Base-by-base conservation (phyloP, 2,797 vertebrate species). In the Coccyzus lansbergi region DNA sequence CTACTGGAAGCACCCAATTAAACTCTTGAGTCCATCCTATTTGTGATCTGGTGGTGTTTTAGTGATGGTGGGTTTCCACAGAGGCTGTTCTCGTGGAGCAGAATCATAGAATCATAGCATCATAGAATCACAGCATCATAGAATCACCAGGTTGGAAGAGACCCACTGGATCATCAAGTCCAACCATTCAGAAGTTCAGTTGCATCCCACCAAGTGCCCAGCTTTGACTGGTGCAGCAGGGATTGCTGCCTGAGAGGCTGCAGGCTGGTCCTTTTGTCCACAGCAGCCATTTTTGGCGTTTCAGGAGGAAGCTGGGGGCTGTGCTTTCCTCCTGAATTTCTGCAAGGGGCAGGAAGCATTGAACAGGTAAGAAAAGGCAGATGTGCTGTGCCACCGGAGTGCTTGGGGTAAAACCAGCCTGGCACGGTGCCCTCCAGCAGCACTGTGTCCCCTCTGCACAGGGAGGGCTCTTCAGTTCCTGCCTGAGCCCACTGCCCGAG, bases 1-100 rank as follows among this genome's bases (percentile, higher is more conserved):
- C 46, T 91, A 88, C 90, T 97, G 92, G 92, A 97, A 96, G 51
- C 64, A 82, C 51, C 67, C 18, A 2, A 96, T 96, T 96, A 97
- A 96, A 95, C 48, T 91, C 42, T 34, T 14, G 63, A 86, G 31
- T 92, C 86, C 40, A 83, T 93, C 63, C 59, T 82, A 22, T 65
- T 89, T 92, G 76, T 87, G 33, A 22, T 51, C 48, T 82, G 34
- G 20, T 86, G 77, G 2, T 76, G 82, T 21, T 76, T 49, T 44
- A 55, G 33, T 48, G 59, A n/a, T 0, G 0, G 0, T 62, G 78
- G 15, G 77, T 67, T 63, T 82, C 64, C 1, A 3, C 42, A 33
- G 65, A 26, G 53, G 46, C 31, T 65, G n/a, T 51, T 3, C 49
- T 53, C 1, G 0, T 3, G 7, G 53, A 42, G 44, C 53, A 44